Evolutionary conservation across 2,888 invertebrate species (phyloP).

Genomic region (Abscondita cerata): DNA sequence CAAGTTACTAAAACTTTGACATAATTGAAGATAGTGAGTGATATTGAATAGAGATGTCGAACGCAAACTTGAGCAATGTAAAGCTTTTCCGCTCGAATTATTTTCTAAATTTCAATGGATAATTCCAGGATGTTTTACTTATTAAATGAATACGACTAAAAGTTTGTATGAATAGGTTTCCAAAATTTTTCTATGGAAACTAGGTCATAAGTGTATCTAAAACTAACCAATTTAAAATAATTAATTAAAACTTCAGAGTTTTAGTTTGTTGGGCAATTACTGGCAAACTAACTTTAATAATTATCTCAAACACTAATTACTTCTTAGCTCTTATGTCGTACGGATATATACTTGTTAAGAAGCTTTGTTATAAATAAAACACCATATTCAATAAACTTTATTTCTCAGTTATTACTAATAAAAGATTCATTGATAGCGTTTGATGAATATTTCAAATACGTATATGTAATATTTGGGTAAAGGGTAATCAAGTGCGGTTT

Average conservation of each 20-base stretch:
- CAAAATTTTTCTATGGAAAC: no score
- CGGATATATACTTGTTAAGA: conserved; percentile 18
- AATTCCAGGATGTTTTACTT: no score
- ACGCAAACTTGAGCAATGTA: no score
- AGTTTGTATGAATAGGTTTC: no score
- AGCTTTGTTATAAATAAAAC: conserved; percentile 17
- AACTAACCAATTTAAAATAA: conserved; percentile 11
- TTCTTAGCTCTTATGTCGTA: conserved; percentile 21
- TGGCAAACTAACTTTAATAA: conserved; percentile 25
- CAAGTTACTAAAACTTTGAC: no score
- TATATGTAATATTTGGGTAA: neutral
- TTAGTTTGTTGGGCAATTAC: conserved; percentile 12
- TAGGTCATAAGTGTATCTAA: neutral
- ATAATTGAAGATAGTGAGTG: no score
- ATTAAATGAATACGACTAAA: no score
- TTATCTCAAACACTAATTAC: conserved; percentile 28
- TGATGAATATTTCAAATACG: conserved; percentile 24
- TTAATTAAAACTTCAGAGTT: conserved; percentile 18
- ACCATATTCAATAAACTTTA: conserved; percentile 4
- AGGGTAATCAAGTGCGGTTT: conserved; percentile 22
- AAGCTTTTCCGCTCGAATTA: no score
- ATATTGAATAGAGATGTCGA: no score
- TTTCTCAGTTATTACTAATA: conserved; percentile 13
- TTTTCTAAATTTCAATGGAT: no score
- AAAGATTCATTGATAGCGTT: conserved; percentile 11